These are phyloP conservation scores for Oscheius onirici DNA, from an alignment of 2,888 invertebrate genomes.

Conservation along the genomic window DNA sequence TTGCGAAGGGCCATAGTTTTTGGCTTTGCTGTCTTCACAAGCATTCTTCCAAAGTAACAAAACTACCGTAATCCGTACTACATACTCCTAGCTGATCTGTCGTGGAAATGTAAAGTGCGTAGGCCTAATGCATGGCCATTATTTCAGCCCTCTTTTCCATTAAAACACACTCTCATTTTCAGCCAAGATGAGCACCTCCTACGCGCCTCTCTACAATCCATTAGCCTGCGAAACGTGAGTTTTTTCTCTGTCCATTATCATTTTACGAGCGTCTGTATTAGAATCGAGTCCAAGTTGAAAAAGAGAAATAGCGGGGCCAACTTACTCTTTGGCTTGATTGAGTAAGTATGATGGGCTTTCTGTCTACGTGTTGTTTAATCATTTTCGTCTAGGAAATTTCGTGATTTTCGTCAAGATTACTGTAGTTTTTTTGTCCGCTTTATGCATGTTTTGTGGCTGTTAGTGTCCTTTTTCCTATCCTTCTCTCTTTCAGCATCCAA, in stretches of 20 bases:
- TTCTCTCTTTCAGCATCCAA: conserved; percentile 33
- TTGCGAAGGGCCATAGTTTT: too few relatives aligned
- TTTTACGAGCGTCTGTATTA: conserved; percentile 8
- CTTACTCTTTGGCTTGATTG: conserved; percentile 27
- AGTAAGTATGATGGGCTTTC: conserved; percentile 1
- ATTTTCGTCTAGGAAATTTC: not conserved
- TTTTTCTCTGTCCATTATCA: not conserved
- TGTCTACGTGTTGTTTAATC: not conserved
- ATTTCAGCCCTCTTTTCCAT: not conserved
- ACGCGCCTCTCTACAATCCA: conserved; percentile 62
- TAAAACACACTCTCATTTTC: conserved; percentile 30
- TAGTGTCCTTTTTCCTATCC: not conserved
- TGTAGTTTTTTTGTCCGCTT: too few relatives aligned
- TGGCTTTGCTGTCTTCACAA: too few relatives aligned
- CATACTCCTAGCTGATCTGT: not conserved
- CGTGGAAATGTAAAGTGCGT: not conserved
- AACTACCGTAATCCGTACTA: not conserved
- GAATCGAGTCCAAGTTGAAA: conserved; percentile 48
- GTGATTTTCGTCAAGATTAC: not conserved
- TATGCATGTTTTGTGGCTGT: not conserved
- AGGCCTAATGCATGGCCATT: not conserved
- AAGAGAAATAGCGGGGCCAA: conserved; percentile 56
- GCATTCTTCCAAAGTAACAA: too few relatives aligned
- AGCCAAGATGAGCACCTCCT: conserved; percentile 62
- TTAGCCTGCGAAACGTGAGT: conserved; percentile 61